A percentile compares a stretch with the other conserved stretches of the same genome.
These are phyloP conservation scores for Helostoma temminkii DNA, from an alignment of 2,797 vertebrate species.

Conservation along the genomic window DNA sequence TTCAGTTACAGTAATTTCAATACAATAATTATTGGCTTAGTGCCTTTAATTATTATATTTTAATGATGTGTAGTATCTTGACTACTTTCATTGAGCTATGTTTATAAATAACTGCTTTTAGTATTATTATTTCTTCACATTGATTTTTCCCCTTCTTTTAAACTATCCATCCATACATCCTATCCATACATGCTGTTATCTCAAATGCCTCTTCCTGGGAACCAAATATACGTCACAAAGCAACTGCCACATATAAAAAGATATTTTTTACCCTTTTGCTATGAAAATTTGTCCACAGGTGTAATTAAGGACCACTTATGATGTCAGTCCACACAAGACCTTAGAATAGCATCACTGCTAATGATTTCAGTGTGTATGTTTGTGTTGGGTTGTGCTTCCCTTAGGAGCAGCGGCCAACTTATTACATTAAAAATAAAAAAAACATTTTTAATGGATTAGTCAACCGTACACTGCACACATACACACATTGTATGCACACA, in stretches of 20 bases:
- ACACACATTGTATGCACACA: no score
- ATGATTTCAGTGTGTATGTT: slow-evolving; percentile 50
- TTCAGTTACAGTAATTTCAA: not conserved
- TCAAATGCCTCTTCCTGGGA: slow-evolving; percentile 19
- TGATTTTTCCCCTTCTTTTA: slow-evolving; percentile 3
- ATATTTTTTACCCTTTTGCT: slow-evolving; percentile 28
- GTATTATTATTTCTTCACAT: slow-evolving; percentile 18
- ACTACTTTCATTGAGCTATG: slow-evolving; percentile 15
- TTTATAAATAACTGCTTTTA: slow-evolving; percentile 14
- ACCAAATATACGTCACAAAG: slow-evolving; percentile 22
- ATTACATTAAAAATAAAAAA: slow-evolving; percentile 71
- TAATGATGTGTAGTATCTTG: slow-evolving; percentile 1
- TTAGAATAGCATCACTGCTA: slow-evolving; percentile 42
- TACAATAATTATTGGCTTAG: not conserved
- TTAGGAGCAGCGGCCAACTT: slow-evolving; percentile 74
- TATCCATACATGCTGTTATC: slow-evolving; percentile 30
- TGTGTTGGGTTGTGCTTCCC: slow-evolving; percentile 64
- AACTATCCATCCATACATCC: slow-evolving; percentile 37
- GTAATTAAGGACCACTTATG: slow-evolving; percentile 59
- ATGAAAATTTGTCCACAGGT: slow-evolving; percentile 40
- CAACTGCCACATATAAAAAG: slow-evolving; percentile 47
- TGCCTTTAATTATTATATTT: slow-evolving; percentile 19
- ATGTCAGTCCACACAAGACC: slow-evolving; percentile 54
- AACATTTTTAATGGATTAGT: slow-evolving; percentile 68
- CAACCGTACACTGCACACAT: slow-evolving; percentile 39